Evolutionary conservation across 2,888 invertebrate species (phyloP).

Genomic region (Calameuta idolon): DNA sequence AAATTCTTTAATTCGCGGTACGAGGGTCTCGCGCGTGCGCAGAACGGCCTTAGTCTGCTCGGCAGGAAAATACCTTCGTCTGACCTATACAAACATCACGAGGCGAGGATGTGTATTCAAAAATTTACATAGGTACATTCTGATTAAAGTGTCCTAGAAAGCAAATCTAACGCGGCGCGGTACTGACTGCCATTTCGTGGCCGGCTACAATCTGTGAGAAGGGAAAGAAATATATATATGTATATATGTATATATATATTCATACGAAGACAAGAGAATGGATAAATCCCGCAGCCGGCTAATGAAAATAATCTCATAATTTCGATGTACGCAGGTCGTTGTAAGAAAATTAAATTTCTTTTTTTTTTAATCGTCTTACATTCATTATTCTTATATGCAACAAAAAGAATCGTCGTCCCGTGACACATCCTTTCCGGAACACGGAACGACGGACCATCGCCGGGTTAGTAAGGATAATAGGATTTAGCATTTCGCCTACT

Average conservation of each 20-base stretch:
- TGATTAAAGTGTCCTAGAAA: slow-evolving; percentile 67
- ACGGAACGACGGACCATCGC: not conserved
- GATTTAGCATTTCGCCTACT: slow-evolving; percentile 26
- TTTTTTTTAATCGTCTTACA: not conserved
- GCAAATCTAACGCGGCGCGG: slow-evolving; percentile 64
- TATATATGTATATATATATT: not conserved
- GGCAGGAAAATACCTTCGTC: slow-evolving; percentile 64
- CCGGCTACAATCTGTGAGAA: not conserved
- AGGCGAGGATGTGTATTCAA: slow-evolving; percentile 62
- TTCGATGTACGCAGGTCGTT: not conserved
- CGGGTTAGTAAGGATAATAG: slow-evolving; percentile 2
- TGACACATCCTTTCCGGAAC: not conserved
- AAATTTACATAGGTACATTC: slow-evolving; percentile 68
- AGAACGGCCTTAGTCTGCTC: slow-evolving; percentile 34
- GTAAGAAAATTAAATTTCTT: not conserved
- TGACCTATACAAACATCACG: slow-evolving; percentile 66
- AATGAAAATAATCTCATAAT: not conserved
- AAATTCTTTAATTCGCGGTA: slow-evolving; percentile 66
- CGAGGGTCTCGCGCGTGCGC: slow-evolving; percentile 40
- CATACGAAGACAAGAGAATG: not conserved
- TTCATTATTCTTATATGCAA: not conserved
- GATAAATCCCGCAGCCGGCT: not conserved
- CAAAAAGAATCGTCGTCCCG: not conserved
- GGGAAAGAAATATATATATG: not conserved
- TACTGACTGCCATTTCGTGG: slow-evolving; percentile 28